These are phyloP conservation scores for Timema cristinae DNA, from an alignment of 2,888 invertebrate species.

Conservation along the genomic window DNA sequence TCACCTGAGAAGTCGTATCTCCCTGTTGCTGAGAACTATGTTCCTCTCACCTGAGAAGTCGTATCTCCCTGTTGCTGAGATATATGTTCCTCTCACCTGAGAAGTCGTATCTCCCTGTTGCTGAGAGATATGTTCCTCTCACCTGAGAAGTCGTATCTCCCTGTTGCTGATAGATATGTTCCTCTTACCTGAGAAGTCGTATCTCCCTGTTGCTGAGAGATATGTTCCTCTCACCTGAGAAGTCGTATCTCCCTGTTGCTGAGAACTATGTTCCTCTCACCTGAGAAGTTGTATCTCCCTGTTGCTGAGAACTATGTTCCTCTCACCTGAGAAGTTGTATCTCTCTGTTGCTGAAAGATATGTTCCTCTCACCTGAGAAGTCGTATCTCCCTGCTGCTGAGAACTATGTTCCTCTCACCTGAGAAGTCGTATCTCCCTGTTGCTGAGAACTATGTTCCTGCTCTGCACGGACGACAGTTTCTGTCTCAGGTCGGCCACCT, in stretches of 20 bases:
- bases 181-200: slow-evolving; percentile 19
- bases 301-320: no score
- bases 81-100: slow-evolving; percentile 67
- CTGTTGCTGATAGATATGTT: slow-evolving; percentile 82
- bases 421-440: slow-evolving; percentile 83
- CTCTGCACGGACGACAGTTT: slow-evolving; percentile 68
- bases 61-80: slow-evolving; percentile 85
- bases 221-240: slow-evolving; percentile 68
- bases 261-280: neutral
- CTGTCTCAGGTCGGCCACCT: slow-evolving; percentile 78
- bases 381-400: slow-evolving; percentile 60
- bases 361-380: slow-evolving; percentile 48
- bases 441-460: slow-evolving; percentile 85
- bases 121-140: neutral
- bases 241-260: slow-evolving; percentile 49
- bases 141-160: slow-evolving; percentile 22
- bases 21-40: slow-evolving; percentile 75
- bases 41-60: slow-evolving; percentile 70
- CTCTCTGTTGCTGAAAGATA: slow-evolving; percentile 72
- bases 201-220: slow-evolving; percentile 68
- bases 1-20: slow-evolving; percentile 22
- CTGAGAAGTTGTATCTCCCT: slow-evolving; percentile 7
- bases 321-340: slow-evolving; percentile 21
- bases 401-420: slow-evolving; percentile 72
- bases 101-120: neutral